Evolutionary conservation across 23 tunicate species (phyloP).

Genomic region (Ascidia mentula): DNA sequence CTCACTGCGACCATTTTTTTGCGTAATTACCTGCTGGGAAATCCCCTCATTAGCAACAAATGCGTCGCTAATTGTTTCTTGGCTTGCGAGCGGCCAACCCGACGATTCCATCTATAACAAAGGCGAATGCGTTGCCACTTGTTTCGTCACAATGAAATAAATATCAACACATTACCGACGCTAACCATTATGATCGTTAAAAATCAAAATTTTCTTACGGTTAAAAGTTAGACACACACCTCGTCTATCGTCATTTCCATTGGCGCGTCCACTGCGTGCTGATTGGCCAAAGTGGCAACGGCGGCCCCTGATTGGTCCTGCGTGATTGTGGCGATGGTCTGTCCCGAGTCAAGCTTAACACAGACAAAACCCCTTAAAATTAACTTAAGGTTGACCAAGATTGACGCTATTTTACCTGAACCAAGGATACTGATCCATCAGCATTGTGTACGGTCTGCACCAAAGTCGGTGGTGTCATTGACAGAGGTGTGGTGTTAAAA

Average conservation of each 20-base stretch:
- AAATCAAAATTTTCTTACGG: background rate
- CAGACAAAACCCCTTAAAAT: background rate
- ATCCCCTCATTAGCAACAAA: slow-evolving; percentile 12
- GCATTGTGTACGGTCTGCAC: slow-evolving; percentile 90
- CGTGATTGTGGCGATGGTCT: slow-evolving; percentile 81
- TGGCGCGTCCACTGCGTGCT: slow-evolving; percentile 2
- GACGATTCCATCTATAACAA: slow-evolving; percentile 16
- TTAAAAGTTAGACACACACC: slow-evolving; percentile 13
- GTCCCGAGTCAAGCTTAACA: slow-evolving; percentile 75
- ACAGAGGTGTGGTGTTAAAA: slow-evolving; percentile 12
- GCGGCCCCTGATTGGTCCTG: slow-evolving; percentile 73
- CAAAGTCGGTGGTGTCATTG: slow-evolving; percentile 63
- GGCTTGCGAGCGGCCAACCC: slow-evolving; percentile 18
- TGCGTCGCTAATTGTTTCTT: slow-evolving; percentile 15
- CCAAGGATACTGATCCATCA: slow-evolving; percentile 80
- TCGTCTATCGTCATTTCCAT: slow-evolving; percentile 39
- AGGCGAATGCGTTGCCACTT: too few relatives aligned
- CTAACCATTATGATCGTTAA: background rate
- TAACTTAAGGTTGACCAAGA: background rate
- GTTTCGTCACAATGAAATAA: background rate
- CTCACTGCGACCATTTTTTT: too few relatives aligned
- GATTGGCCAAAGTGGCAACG: slow-evolving; percentile 48
- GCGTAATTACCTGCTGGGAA: background rate
- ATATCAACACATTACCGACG: too few relatives aligned
- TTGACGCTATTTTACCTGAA: slow-evolving; percentile 47